A percentile compares a stretch with the other conserved stretches of the same genome.
Evolutionary conservation across 1,140 invertebrate species (phyloP).

Genomic region (Nasonia vitripennis): DNA sequence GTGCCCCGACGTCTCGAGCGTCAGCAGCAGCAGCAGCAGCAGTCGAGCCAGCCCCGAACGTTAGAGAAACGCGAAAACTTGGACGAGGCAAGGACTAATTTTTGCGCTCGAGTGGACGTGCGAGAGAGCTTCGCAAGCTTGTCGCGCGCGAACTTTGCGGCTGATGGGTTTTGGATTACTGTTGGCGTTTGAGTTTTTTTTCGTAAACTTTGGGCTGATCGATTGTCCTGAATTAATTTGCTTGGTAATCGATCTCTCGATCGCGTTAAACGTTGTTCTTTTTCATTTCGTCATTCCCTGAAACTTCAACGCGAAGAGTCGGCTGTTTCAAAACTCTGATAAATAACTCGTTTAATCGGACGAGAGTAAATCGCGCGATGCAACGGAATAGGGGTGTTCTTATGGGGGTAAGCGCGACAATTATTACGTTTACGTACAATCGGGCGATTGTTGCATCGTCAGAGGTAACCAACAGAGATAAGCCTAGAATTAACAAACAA

Average conservation of each 20-base stretch:
- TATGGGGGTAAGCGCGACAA: neutral
- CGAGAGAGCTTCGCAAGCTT: neutral
- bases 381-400: neutral
- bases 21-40: slow-evolving; percentile 52
- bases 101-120: neutral
- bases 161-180: neutral
- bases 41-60: neutral
- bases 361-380: neutral
- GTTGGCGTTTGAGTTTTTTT: no score
- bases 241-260: no score
- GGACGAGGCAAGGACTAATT: slow-evolving; percentile 17
- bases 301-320: no score
- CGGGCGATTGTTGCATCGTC: no score
- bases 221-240: no score
- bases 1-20: slow-evolving; percentile 60
- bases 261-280: no score
- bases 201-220: no score
- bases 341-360: neutral
- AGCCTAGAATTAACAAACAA: neutral
- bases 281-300: no score
- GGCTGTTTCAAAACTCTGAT: no score
- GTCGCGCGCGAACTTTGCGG: no score
- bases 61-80: slow-evolving; percentile 10
- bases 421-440: neutral
- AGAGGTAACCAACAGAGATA: neutral